phyloP scores from a whole-genome alignment of 2,797 vertebrate genomes.

The Crocodylus rhombifer region DNA sequence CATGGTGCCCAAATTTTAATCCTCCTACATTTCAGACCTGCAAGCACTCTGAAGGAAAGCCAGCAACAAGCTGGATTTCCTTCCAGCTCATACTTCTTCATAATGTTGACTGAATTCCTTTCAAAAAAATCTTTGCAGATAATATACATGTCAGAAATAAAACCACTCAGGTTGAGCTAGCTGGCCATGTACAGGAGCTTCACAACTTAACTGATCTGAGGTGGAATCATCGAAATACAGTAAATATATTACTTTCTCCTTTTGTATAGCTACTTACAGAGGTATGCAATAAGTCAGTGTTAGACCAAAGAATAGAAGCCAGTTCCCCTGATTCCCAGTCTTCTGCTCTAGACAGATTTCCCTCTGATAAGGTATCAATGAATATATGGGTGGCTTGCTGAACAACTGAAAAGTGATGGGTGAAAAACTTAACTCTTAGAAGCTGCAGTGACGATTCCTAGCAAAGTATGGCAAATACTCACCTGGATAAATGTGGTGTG shows the following conservation, averaged over 20 bases:
- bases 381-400: background rate
- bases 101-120: constrained; percentile 23
- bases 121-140: background rate
- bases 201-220: background rate
- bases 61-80: background rate
- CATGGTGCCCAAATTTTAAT: background rate
- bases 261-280: background rate
- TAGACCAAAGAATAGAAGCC: rapidly evolving
- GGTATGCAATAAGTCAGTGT: background rate
- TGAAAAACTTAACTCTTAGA: background rate
- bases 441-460: constrained; percentile 4
- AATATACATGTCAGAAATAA: constrained; percentile 36
- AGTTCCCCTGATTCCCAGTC: background rate
- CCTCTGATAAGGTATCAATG: background rate
- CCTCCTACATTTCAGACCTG: background rate
- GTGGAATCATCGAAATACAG: background rate
- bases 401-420: background rate
- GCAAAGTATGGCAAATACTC: constrained; percentile 31
- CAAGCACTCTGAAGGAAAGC: background rate
- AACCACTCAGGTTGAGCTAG: constrained; percentile 11
- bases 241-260: background rate
- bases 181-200: constrained; percentile 22
- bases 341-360: background rate
- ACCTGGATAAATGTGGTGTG: constrained; percentile 37
- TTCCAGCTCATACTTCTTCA: constrained; percentile 14